Percentiles rank a stretch among this genome's conserved stretches.
phyloP scores from a whole-genome alignment of 2,888 invertebrate species.

The Thecophora atra region DNA sequence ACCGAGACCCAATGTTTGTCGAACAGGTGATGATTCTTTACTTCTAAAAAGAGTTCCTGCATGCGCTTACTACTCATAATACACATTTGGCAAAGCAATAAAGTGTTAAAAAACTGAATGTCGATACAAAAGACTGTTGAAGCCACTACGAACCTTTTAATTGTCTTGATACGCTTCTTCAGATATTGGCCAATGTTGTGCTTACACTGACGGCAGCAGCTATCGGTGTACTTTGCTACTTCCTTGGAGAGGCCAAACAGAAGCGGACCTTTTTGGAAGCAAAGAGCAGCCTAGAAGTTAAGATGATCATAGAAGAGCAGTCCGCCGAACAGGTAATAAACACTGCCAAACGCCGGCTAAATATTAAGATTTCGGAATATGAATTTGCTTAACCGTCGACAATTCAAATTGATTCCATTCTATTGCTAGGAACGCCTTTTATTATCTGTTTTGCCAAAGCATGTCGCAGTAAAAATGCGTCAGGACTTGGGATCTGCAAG shows the following conservation, averaged over 20 bases:
- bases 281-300: conserved; percentile 88
- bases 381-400: no score
- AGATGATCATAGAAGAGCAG: conserved; percentile 92
- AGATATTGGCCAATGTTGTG: conserved; percentile 79
- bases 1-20: conserved; percentile 67
- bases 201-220: conserved; percentile 77
- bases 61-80: neutral
- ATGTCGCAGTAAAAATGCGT: conserved; percentile 96
- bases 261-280: conserved; percentile 89
- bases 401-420: neutral
- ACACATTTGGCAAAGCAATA: neutral
- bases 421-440: conserved; percentile 82
- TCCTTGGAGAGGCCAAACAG: conserved; percentile 85
- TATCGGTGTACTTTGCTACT: conserved; percentile 79
- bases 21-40: conserved; percentile 66
- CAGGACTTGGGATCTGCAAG: conserved; percentile 91
- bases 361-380: no score
- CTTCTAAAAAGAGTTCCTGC: conserved; percentile 1
- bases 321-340: conserved; percentile 84
- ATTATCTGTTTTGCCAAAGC: conserved; percentile 92
- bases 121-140: no score
- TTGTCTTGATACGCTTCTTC: neutral
- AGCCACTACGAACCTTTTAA: neutral
- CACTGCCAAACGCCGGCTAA: neutral
- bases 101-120: no score